Percentiles rank a stretch among this genome's conserved stretches.
Conservation (phyloP, 2,797 vertebrate species). For the Trachops cirrhosus region DNA sequence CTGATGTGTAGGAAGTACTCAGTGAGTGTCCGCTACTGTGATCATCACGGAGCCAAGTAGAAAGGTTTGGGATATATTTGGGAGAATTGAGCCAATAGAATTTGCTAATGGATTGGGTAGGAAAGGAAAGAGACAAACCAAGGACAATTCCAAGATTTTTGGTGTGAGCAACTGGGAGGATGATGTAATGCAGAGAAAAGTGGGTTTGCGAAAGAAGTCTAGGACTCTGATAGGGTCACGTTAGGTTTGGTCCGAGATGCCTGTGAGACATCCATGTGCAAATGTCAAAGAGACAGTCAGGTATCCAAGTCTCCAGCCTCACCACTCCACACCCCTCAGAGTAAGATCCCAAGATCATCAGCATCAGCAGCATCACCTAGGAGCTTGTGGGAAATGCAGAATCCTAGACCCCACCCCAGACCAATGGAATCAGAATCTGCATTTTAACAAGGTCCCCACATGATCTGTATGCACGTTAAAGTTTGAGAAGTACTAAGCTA, state of each 20-base stretch:
- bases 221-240: neutral
- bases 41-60: neutral
- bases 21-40: neutral
- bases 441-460: neutral
- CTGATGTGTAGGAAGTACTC: neutral
- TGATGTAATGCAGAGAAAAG: neutral
- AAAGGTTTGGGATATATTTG: neutral
- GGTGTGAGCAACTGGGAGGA: neutral
- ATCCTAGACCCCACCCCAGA: neutral
- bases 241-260: neutral
- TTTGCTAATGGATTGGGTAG: neutral
- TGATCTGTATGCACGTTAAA: neutral
- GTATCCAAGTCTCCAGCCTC: neutral
- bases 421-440: neutral
- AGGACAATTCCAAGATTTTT: neutral
- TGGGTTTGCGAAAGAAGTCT: neutral
- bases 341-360: neutral
- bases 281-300: neutral
- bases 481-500: neutral
- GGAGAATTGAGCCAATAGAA: neutral
- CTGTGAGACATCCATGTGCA: neutral
- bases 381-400: neutral
- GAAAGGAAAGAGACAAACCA: slow-evolving; percentile 37
- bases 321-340: neutral
- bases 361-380: neutral